Evolutionary conservation across 2,113 vertebrate species (phyloP).

Genomic region (Chlorodrepanis virens): DNA sequence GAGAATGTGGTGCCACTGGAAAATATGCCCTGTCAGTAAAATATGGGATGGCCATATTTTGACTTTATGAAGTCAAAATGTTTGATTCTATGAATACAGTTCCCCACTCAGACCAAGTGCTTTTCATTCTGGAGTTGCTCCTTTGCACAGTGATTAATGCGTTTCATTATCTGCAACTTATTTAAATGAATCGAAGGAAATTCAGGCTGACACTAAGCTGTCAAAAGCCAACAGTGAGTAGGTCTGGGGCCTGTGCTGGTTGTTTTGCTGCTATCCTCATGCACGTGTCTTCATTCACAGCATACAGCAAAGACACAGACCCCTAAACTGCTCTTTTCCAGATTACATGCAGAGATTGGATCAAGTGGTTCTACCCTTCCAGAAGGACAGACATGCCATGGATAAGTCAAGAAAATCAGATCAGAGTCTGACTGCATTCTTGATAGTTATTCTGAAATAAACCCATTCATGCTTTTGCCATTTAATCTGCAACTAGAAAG

Average conservation of each 20-base stretch:
- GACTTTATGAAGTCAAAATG: neutral
- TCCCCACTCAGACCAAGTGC: fast-evolving
- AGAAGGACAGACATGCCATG: neutral
- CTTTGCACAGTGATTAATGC: neutral
- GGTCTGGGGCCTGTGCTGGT: neutral
- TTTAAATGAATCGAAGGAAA: neutral
- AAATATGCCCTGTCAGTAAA: neutral
- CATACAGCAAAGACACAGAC: neutral
- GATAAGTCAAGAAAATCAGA: neutral
- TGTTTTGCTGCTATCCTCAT: neutral
- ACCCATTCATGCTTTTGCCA: neutral
- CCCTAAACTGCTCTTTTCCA: neutral
- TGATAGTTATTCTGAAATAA: neutral
- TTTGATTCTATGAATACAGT: neutral
- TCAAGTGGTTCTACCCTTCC: neutral
- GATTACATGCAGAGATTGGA: neutral
- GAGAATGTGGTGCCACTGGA: neutral
- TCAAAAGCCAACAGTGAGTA: neutral
- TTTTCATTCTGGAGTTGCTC: neutral
- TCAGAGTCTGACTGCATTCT: neutral
- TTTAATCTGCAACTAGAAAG: neutral
- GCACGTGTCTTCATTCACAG: fast-evolving
- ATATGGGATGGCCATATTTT: neutral
- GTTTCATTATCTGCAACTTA: neutral
- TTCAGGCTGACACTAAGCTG: neutral